Evolutionary conservation across 2,113 vertebrate species (phyloP).

Genomic region (Brachyhypopomus occidentalis): DNA sequence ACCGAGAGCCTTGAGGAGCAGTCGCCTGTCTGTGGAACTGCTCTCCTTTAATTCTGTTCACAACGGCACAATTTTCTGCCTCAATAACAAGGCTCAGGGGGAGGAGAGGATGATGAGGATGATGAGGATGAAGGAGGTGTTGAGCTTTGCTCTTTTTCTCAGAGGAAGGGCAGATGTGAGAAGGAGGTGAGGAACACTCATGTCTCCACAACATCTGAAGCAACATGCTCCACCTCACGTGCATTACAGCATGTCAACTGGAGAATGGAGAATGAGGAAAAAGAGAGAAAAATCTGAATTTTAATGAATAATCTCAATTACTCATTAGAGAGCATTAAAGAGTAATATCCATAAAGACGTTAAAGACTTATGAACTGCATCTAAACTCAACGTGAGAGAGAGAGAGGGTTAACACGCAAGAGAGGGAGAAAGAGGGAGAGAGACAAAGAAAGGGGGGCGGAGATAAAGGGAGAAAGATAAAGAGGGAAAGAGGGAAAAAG

Average conservation of each 20-base stretch:
- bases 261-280: not conserved
- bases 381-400: not conserved
- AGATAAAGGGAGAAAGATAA: not conserved
- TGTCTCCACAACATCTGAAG: not conserved
- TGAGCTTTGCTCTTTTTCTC: not conserved
- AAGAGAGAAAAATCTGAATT: constrained; percentile 18
- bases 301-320: constrained; percentile 40
- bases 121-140: not conserved
- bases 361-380: constrained; percentile 1
- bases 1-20: not conserved
- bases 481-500: not conserved
- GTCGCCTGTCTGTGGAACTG: not conserved
- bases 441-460: not conserved
- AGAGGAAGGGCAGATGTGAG: not conserved
- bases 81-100: not conserved
- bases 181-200: not conserved
- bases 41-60: constrained; percentile 3
- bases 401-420: not conserved
- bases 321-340: constrained; percentile 45
- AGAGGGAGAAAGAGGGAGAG: not conserved
- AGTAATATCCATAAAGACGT: constrained; percentile 17
- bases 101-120: not conserved
- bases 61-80: not conserved
- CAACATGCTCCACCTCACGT: not conserved
- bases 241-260: not conserved